phyloP scores from a whole-genome alignment of 1,140 invertebrate species.

The Carposina sasakii region DNA sequence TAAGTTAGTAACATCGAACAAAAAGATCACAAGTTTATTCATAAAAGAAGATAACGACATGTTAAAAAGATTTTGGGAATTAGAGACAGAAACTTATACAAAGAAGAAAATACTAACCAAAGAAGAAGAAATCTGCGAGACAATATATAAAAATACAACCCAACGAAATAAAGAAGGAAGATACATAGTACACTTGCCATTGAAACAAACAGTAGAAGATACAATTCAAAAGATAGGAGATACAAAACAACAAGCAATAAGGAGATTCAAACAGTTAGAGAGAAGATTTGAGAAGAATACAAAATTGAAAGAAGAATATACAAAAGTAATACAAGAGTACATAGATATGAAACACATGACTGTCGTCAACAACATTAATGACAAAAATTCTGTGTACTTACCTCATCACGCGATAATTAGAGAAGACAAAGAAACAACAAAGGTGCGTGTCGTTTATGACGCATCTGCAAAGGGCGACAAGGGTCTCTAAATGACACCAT shows the following conservation, averaged over 20 bases:
- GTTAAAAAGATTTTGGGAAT: background rate
- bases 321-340: slow-evolving; percentile 24
- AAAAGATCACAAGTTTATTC: background rate
- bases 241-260: slow-evolving; percentile 11
- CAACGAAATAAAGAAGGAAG: background rate
- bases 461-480: background rate
- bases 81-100: background rate
- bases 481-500: background rate
- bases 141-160: background rate
- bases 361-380: background rate
- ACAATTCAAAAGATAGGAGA: background rate
- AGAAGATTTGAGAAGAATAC: slow-evolving; percentile 20
- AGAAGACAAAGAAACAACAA: background rate
- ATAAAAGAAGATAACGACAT: background rate
- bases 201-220: background rate
- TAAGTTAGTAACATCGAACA: background rate
- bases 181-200: background rate
- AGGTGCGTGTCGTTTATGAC: background rate
- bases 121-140: background rate
- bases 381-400: background rate
- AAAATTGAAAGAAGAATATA: slow-evolving; percentile 20
- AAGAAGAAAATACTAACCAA: background rate
- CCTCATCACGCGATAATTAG: background rate
- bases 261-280: slow-evolving; percentile 23
- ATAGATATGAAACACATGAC: background rate